Evolutionary conservation across 2,888 invertebrate species (phyloP).

Genomic region (Idaea aversata): DNA sequence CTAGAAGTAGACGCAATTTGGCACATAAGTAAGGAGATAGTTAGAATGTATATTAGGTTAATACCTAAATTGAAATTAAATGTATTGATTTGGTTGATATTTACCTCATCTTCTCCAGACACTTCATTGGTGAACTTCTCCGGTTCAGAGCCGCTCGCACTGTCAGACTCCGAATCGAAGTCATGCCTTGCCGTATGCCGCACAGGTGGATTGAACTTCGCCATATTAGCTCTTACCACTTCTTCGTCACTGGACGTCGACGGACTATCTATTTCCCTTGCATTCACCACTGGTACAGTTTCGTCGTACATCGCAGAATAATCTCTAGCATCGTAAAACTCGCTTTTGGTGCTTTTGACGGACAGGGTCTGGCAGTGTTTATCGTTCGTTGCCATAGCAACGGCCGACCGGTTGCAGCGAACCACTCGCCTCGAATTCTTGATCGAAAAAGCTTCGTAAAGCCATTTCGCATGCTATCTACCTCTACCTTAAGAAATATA

Average conservation of each 20-base stretch:
- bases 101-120: constrained; percentile 60
- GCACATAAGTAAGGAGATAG: too few species aligned
- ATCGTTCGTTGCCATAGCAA: constrained; percentile 70
- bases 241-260: constrained; percentile 50
- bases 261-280: constrained; percentile 79
- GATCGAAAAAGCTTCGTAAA: constrained; percentile 38
- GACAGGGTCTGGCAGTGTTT: constrained; percentile 72
- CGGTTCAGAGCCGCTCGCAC: constrained; percentile 60
- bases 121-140: constrained; percentile 57
- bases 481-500: constrained; percentile 21
- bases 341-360: constrained; percentile 37
- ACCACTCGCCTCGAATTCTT: constrained; percentile 43
- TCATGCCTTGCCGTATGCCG: constrained; percentile 68
- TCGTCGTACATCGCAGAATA: constrained; percentile 79
- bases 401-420: constrained; percentile 29
- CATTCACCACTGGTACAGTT: constrained; percentile 78
- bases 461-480: constrained; percentile 20
- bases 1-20: neutral
- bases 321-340: constrained; percentile 36
- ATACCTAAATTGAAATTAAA: too few species aligned
- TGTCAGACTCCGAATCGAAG: constrained; percentile 70
- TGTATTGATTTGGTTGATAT: neutral
- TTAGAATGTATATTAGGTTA: too few species aligned
- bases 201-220: constrained; percentile 70
- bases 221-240: constrained; percentile 58